These are phyloP conservation scores for Hirudo medicinalis DNA, from an alignment of 1,140 invertebrate genomes.

Conservation along the genomic window DNA sequence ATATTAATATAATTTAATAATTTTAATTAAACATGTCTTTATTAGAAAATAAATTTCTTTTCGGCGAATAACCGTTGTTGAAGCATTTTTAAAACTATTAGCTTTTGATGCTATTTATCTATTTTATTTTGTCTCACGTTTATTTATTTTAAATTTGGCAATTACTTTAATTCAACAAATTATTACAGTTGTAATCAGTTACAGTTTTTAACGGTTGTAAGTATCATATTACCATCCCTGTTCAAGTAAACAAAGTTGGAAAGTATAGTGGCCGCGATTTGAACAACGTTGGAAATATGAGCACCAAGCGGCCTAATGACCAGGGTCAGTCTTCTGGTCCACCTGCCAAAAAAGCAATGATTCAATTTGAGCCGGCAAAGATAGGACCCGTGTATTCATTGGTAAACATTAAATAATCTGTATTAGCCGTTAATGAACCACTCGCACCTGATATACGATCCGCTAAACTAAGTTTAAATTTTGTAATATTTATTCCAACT, in stretches of 20 bases:
- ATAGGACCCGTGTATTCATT: constrained; percentile 81
- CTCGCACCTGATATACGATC: not conserved
- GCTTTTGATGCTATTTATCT: too few species aligned
- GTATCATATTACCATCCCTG: not conserved
- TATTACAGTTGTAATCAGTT: not conserved
- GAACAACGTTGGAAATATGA: constrained; percentile 24
- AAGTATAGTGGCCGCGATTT: not conserved
- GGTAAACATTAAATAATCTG: constrained; percentile 28
- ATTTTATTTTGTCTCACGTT: too few species aligned
- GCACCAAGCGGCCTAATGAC: constrained; percentile 52
- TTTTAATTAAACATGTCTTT: too few species aligned
- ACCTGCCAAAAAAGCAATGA: constrained; percentile 48
- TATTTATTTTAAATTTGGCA: too few species aligned
- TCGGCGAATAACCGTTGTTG: too few species aligned
- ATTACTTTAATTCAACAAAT: too few species aligned
- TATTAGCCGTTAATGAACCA: not conserved
- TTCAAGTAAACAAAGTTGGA: not conserved
- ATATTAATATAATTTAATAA: too few species aligned
- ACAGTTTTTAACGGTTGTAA: not conserved
- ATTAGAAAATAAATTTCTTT: too few species aligned
- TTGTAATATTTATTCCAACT: not conserved
- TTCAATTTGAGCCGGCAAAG: constrained; percentile 80
- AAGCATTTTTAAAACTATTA: too few species aligned
- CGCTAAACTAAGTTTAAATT: not conserved
- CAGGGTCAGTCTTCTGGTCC: constrained; percentile 38